phyloP scores from a whole-genome alignment of 2,113 vertebrate species.

The Rhinoptilus africanus region DNA sequence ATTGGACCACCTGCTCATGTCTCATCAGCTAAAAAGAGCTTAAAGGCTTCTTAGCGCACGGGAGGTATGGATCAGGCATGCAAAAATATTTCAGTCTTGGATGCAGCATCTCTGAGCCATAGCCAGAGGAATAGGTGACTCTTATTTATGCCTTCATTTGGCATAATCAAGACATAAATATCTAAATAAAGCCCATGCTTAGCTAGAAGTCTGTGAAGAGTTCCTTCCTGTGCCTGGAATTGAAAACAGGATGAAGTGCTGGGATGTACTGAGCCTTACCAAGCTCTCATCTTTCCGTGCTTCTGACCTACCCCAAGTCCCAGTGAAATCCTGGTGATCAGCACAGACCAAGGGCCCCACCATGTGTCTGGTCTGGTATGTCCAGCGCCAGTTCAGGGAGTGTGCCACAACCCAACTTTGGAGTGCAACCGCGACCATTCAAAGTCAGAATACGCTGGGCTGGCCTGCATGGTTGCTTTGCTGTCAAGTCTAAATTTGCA shows the following conservation, averaged over 20 bases:
- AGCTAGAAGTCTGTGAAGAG: neutral
- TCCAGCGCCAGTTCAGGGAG: neutral
- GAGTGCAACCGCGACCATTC: neutral
- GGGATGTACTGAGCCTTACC: neutral
- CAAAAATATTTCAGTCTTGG: constrained; percentile 36
- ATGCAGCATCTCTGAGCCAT: neutral
- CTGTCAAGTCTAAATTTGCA: neutral
- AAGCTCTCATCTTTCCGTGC: accelerated
- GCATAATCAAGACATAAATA: neutral
- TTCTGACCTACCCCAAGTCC: neutral
- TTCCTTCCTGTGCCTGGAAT: neutral
- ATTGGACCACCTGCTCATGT: constrained; percentile 65
- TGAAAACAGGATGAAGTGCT: neutral
- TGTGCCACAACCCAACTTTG: neutral
- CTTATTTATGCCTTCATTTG: neutral
- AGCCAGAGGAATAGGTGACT: neutral
- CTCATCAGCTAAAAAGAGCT: constrained; percentile 61
- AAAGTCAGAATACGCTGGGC: too few species aligned
- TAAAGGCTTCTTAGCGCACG: constrained; percentile 40
- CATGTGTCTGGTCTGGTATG: neutral
- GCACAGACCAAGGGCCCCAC: neutral
- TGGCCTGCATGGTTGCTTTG: accelerated
- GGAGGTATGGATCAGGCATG: constrained; percentile 53
- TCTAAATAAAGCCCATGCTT: neutral
- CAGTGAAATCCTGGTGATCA: neutral